Conservation (phyloP, 2,888 invertebrate genomes). For the Antitype chi region DNA sequence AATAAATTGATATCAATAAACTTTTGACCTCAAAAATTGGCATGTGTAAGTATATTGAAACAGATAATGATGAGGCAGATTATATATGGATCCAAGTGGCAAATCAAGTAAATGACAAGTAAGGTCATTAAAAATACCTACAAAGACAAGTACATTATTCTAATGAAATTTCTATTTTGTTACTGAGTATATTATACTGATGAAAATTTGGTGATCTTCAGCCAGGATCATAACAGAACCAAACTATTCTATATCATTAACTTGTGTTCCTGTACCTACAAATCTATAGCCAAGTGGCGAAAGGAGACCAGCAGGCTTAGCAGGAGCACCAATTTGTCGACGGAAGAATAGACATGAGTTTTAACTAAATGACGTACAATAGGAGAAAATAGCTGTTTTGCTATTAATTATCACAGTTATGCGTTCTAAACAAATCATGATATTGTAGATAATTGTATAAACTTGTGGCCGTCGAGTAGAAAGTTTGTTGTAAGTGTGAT, state of each 20-base stretch:
- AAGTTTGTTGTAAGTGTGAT: too few species aligned
- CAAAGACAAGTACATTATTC: neutral
- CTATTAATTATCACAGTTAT: too few species aligned
- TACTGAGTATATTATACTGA: neutral
- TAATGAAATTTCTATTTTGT: neutral
- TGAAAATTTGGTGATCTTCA: neutral
- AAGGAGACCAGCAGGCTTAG: too few species aligned
- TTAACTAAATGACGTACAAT: too few species aligned
- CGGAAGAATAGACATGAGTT: too few species aligned
- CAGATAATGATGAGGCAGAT: conserved; percentile 30
- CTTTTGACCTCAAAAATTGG: conserved; percentile 36
- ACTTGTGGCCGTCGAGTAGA: too few species aligned
- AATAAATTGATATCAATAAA: conserved; percentile 13
- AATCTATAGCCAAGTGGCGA: neutral
- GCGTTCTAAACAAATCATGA: too few species aligned
- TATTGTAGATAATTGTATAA: too few species aligned
- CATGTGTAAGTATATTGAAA: conserved; percentile 4
- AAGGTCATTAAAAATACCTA: conserved; percentile 5
- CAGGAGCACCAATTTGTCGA: too few species aligned
- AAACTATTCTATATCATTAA: neutral
- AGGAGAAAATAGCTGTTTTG: too few species aligned
- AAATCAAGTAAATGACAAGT: conserved; percentile 45
- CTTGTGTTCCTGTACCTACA: too few species aligned
- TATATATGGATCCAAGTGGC: neutral
- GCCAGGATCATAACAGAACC: too few species aligned